Conservation (phyloP, 2,888 invertebrate species). For the Adelognathus sp. region DNA sequence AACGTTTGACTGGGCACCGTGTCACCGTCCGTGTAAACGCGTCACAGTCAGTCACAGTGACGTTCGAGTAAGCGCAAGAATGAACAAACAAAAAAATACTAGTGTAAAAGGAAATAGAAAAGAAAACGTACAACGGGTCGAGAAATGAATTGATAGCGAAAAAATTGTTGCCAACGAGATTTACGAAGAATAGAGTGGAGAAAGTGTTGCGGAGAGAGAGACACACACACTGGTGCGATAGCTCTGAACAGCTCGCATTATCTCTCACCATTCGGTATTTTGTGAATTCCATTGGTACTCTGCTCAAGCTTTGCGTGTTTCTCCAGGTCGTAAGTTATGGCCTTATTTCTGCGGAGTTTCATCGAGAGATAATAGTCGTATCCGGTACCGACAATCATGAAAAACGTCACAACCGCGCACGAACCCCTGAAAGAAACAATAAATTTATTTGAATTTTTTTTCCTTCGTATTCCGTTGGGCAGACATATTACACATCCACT, state of each 20-base stretch:
- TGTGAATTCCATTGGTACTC: constrained; percentile 67
- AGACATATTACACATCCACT: no score
- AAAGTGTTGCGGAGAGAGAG: background rate
- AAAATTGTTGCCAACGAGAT: background rate
- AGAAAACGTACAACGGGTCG: background rate
- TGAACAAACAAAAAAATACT: background rate
- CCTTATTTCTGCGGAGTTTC: constrained; percentile 65
- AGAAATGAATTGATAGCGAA: no score
- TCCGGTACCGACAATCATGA: constrained; percentile 86
- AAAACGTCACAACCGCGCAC: constrained; percentile 81
- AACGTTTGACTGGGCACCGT: constrained; percentile 64
- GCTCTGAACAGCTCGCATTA: no score
- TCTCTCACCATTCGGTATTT: constrained; percentile 72
- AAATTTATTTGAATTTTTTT: background rate
- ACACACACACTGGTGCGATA: background rate
- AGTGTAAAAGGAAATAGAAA: background rate
- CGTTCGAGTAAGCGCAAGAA: constrained; percentile 4
- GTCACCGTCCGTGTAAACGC: constrained; percentile 59
- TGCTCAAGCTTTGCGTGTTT: constrained; percentile 77
- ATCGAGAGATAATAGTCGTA: constrained; percentile 85
- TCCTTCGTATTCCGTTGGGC: background rate
- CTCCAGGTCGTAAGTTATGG: constrained; percentile 75
- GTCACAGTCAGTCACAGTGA: constrained; percentile 64
- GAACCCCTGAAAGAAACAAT: constrained; percentile 82
- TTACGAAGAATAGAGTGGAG: background rate